These are phyloP conservation scores for Brachypodius melanocephalos DNA, from an alignment of 2,113 vertebrate genomes.

Conservation along the genomic window DNA sequence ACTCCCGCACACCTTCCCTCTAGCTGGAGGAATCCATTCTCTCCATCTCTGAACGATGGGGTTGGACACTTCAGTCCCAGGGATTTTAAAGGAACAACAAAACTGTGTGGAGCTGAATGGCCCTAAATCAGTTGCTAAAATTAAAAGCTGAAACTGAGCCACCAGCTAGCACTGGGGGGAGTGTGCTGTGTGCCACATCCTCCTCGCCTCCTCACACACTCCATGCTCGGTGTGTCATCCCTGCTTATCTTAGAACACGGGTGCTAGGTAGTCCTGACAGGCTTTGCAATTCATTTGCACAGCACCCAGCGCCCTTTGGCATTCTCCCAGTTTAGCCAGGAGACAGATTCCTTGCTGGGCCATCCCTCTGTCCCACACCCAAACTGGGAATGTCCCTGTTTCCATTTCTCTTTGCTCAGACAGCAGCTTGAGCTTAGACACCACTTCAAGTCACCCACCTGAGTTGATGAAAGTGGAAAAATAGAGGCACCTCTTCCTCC, in stretches of 20 bases:
- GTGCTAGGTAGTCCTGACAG: neutral
- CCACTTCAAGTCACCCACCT: fast-evolving
- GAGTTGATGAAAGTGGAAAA: neutral
- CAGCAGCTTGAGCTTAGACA: neutral
- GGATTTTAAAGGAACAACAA: constrained; percentile 31
- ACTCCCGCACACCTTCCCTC: neutral
- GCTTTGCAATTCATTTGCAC: neutral
- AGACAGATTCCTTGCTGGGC: neutral
- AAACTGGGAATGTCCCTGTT: neutral
- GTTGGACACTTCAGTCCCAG: fast-evolving
- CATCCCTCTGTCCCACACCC: neutral
- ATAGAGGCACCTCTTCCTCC: neutral
- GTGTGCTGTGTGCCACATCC: constrained; percentile 36
- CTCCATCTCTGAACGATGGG: neutral
- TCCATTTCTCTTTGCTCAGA: neutral
- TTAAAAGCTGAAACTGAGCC: constrained; percentile 56
- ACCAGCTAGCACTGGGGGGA: constrained; percentile 13
- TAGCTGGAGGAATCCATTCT: neutral
- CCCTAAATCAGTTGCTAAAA: constrained; percentile 43
- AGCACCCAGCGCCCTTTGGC: fast-evolving
- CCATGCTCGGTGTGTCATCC: constrained; percentile 46
- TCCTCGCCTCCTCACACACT: constrained; percentile 44
- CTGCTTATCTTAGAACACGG: neutral
- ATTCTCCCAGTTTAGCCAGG: neutral
- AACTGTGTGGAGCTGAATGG: neutral